phyloP scores from a whole-genome alignment of 2,888 invertebrate species.

The Nebria brevicollis region DNA sequence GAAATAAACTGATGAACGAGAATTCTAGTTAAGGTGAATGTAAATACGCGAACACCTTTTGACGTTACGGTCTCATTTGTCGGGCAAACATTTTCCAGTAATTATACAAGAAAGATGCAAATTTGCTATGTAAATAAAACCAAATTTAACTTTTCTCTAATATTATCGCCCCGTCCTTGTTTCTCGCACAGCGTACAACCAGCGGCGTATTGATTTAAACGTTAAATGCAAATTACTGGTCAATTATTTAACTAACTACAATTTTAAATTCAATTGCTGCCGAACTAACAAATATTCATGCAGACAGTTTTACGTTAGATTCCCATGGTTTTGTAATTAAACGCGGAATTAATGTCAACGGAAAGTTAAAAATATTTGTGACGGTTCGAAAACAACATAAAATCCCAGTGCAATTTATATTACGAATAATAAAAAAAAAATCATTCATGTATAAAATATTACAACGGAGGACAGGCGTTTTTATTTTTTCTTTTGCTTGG shows the following conservation, averaged over 20 bases:
- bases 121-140: slow-evolving; percentile 45
- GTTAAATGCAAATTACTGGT: slow-evolving; percentile 35
- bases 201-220: slow-evolving; percentile 33
- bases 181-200: background rate
- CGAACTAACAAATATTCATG: background rate
- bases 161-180: background rate
- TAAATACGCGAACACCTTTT: background rate
- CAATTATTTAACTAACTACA: slow-evolving; percentile 20
- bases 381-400: background rate
- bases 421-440: background rate
- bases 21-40: background rate
- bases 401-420: background rate
- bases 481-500: slow-evolving; percentile 1
- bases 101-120: slow-evolving; percentile 44
- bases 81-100: slow-evolving; percentile 39
- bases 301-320: background rate
- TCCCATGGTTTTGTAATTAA: background rate
- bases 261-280: background rate
- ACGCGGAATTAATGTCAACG: no score
- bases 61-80: background rate
- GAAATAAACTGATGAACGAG: background rate
- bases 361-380: no score
- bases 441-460: background rate
- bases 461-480: background rate
- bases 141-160: slow-evolving; percentile 41